These are phyloP conservation scores for Arctia plantaginis DNA, from an alignment of 2,888 invertebrate species.

Conservation along the genomic window DNA sequence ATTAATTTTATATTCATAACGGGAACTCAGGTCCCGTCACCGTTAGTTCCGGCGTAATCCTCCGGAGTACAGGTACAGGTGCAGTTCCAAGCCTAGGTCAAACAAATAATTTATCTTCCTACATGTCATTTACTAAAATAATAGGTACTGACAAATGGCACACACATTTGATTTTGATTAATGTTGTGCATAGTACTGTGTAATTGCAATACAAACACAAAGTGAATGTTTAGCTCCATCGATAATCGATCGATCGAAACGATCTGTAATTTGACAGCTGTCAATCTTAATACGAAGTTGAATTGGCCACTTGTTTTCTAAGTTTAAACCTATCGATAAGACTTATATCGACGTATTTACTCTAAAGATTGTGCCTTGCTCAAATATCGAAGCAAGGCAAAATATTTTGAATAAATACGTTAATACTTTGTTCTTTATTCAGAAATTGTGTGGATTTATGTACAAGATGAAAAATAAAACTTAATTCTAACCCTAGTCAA, in stretches of 20 bases:
- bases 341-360: background rate
- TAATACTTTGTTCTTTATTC: background rate
- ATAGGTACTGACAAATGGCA: slow-evolving; percentile 41
- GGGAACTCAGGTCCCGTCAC: background rate
- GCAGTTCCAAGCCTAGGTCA: slow-evolving; percentile 17
- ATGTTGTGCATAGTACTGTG: slow-evolving; percentile 42
- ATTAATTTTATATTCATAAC: background rate
- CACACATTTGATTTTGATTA: slow-evolving; percentile 48
- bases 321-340: slow-evolving; percentile 22
- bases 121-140: slow-evolving; percentile 24
- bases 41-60: background rate
- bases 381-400: background rate
- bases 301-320: slow-evolving; percentile 49
- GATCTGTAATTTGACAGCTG: slow-evolving; percentile 59
- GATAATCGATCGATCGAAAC: slow-evolving; percentile 24
- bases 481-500: background rate
- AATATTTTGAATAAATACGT: background rate
- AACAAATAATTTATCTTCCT: slow-evolving; percentile 23
- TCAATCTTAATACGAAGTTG: slow-evolving; percentile 56
- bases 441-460: background rate
- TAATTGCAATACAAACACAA: slow-evolving; percentile 32
- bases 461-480: background rate
- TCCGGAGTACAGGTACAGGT: background rate
- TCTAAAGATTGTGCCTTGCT: too few species aligned
- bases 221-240: slow-evolving; percentile 52